These are phyloP conservation scores for Terrapene triunguis DNA, from an alignment of 2,113 vertebrate species.

Conservation along the genomic window DNA sequence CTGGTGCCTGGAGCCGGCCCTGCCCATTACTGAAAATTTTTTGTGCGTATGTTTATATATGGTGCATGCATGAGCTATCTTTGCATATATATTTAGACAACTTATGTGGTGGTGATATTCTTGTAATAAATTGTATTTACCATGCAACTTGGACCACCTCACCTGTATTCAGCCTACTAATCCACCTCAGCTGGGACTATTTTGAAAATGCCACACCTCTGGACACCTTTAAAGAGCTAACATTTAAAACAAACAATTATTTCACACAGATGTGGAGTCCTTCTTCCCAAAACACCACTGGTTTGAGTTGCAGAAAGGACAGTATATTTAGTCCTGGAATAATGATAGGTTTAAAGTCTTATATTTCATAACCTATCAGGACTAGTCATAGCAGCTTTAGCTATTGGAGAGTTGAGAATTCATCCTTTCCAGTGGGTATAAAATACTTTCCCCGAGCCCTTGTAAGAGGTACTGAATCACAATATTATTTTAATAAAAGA, in stretches of 20 bases:
- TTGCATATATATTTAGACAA: not conserved
- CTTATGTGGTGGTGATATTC: not conserved
- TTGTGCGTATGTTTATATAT: not conserved
- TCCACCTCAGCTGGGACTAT: not conserved
- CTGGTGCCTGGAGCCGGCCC: too few species aligned
- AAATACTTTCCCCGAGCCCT: not conserved
- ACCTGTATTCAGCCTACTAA: not conserved
- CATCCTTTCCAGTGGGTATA: not conserved
- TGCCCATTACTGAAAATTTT: not conserved
- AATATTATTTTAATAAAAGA: rapidly evolving
- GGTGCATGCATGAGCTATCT: not conserved
- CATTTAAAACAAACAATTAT: not conserved
- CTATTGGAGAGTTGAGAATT: rapidly evolving
- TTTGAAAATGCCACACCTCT: not conserved
- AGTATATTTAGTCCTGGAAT: not conserved
- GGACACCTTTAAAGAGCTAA: not conserved
- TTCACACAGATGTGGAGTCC: not conserved
- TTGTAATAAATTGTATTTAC: not conserved
- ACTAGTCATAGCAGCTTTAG: not conserved
- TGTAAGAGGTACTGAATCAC: not conserved
- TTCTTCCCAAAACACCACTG: not conserved
- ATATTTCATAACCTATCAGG: not conserved
- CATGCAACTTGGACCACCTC: not conserved
- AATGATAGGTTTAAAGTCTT: not conserved
- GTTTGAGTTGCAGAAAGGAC: not conserved